Conservation (phyloP, 2,888 invertebrate genomes). For the Drosophila helvetica region DNA sequence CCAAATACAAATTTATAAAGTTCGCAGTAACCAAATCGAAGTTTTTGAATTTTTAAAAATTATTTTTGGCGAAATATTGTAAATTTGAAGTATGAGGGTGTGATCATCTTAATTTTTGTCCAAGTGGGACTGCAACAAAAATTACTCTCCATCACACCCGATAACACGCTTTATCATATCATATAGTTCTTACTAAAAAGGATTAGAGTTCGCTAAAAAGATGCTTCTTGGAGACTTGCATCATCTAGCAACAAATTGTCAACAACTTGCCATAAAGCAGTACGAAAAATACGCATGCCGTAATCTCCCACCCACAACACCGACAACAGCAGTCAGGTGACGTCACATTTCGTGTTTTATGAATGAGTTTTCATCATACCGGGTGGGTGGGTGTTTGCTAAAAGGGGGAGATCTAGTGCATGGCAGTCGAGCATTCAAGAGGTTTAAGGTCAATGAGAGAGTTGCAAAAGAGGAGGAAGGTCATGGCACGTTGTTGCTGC, state of each 20-base stretch:
- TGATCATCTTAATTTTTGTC: too few species aligned
- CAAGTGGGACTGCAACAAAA: too few species aligned
- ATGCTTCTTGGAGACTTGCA: slow-evolving; percentile 11
- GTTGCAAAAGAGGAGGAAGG: slow-evolving; percentile 21
- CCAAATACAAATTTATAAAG: too few species aligned
- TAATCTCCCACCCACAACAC: slow-evolving; percentile 2
- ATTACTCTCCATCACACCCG: too few species aligned
- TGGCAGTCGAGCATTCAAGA: slow-evolving; percentile 8
- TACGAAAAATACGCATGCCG: slow-evolving; percentile 1
- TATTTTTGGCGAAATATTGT: too few species aligned
- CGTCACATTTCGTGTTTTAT: slow-evolving; percentile 50
- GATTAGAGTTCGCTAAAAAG: slow-evolving; percentile 4
- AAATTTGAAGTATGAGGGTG: too few species aligned
- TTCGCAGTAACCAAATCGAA: too few species aligned
- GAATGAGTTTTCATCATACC: slow-evolving; percentile 52
- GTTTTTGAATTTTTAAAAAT: too few species aligned
- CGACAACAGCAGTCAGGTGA: slow-evolving; percentile 16
- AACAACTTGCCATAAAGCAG: slow-evolving; percentile 2
- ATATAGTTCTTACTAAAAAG: slow-evolving; percentile 1
- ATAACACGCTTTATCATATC: too few species aligned
- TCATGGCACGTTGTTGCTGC: slow-evolving; percentile 48
- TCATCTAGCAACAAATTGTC: slow-evolving; percentile 30
- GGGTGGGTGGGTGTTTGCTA: neutral
- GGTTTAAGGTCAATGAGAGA: slow-evolving; percentile 56
- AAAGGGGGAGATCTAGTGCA: slow-evolving; percentile 4